Evolutionary conservation across 2,113 vertebrate species (phyloP), one percentile per base, ranked within the genome.

Genomic region (Planiliza haematocheilus): DNA sequence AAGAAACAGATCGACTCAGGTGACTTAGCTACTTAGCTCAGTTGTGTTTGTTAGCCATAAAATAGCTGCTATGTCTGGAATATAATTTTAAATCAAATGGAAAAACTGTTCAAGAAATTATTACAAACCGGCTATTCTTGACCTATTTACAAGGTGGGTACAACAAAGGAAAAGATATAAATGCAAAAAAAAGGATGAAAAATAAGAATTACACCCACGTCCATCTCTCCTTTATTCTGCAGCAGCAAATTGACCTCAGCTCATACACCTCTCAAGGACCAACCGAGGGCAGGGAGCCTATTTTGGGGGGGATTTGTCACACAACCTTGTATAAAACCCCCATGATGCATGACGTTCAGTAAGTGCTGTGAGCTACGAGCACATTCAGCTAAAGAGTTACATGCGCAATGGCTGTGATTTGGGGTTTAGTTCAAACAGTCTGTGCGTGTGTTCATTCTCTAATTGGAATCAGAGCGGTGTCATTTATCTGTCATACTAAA

Each of bases 271-370:
- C 59, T 13, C 60, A 30, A 30, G 24, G 24, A 30, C 24, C 24
- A 20, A 4, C 60, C 46, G 17, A 62, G 45, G 30, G 18, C 10
- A 34, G 24, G 51, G 17, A 18, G 12, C 0, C 16, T 56, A 12
- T 62, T 48, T 46, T 43, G 16, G n/a, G 24, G 42, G 24, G 24
- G 24, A 62, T 46, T 46, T 36, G 42, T 55, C 21, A 45, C 24
- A 55, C 16, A 17, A 30, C 51, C 17, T 36, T 36, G 55, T 18
- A 17, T 20, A 11, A 18, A 49, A 45, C 43, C 11, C 12, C 16
- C 43, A 45, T 20, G 17, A 49, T 11, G 9, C 46, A 20, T 49
- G 9, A 20, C 46, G 9, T 16, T 43, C 17, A 49, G 46, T 18
- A 20, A 49, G 4, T 43, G 42, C 14, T 14, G 46, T 49, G 46